phyloP scores from a whole-genome alignment of 2,888 invertebrate species.

The Lapara coniferarum region DNA sequence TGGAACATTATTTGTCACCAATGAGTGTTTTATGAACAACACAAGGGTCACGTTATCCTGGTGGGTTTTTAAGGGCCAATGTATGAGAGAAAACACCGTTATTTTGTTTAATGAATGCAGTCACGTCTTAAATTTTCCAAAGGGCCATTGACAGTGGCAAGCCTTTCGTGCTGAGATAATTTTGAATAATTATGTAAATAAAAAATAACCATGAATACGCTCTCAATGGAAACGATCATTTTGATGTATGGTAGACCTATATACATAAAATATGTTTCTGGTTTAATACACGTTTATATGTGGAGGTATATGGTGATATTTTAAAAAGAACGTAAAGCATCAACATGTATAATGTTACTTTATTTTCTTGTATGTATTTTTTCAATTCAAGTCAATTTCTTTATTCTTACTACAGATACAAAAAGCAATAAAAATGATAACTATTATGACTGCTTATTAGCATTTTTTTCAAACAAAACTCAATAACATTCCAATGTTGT shows the following conservation, averaged over 20 bases:
- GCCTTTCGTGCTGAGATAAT: slow-evolving; percentile 5
- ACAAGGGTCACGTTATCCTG: slow-evolving; percentile 51
- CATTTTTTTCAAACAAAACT: no score
- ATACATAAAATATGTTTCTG: slow-evolving; percentile 3
- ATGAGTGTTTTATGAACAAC: slow-evolving; percentile 42
- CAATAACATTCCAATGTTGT: no score
- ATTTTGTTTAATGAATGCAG: slow-evolving; percentile 67
- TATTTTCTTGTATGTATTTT: no score
- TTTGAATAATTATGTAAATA: slow-evolving; percentile 44
- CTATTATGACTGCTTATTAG: no score
- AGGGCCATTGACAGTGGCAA: slow-evolving; percentile 37
- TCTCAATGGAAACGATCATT: slow-evolving; percentile 25
- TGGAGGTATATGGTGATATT: not conserved
- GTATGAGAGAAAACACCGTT: slow-evolving; percentile 50
- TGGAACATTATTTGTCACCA: slow-evolving; percentile 50
- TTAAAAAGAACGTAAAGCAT: not conserved
- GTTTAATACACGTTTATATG: not conserved
- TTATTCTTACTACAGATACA: no score
- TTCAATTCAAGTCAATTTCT: no score
- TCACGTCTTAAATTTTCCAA: slow-evolving; percentile 44
- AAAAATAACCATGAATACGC: slow-evolving; percentile 34
- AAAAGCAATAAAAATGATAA: no score
- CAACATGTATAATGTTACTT: no score
- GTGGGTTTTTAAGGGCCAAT: slow-evolving; percentile 45
- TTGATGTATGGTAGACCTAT: slow-evolving; percentile 6